A percentile compares a stretch with the other conserved stretches of the same genome.
These are phyloP conservation scores for Amblyraja radiata DNA, from an alignment of 2,797 vertebrate species.

Conservation along the genomic window DNA sequence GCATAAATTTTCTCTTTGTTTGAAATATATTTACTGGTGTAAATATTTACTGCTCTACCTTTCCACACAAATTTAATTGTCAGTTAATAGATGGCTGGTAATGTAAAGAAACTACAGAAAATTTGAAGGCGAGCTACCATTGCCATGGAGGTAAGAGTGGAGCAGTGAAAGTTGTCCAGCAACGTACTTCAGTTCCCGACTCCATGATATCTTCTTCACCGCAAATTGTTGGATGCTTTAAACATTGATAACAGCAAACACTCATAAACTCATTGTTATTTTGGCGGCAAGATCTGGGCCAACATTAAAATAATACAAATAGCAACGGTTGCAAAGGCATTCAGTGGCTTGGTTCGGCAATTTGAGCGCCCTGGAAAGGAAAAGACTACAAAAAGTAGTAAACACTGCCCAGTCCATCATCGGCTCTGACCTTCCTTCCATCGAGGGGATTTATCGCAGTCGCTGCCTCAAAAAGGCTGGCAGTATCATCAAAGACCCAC, in stretches of 20 bases:
- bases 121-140: not conserved
- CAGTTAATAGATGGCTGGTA: not conserved
- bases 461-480: too few species aligned
- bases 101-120: not conserved
- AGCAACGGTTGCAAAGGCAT: not conserved
- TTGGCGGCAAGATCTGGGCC: not conserved
- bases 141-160: not conserved
- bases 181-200: not conserved
- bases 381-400: too few species aligned
- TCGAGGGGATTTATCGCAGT: too few species aligned
- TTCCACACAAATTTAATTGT: not conserved
- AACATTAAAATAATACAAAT: not conserved
- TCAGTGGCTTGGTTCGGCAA: too few species aligned
- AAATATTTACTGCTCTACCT: not conserved
- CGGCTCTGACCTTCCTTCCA: too few species aligned
- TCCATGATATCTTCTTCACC: not conserved
- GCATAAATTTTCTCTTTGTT: not conserved
- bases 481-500: too few species aligned
- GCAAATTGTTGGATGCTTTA: not conserved
- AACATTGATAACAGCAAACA: not conserved
- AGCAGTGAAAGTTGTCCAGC: not conserved
- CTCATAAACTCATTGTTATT: not conserved
- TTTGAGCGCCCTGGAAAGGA: too few species aligned
- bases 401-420: too few species aligned
- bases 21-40: not conserved